Percentiles rank a stretch among this genome's conserved stretches.
phyloP scores from a whole-genome alignment of 2,888 invertebrate genomes.

The Athalia circularis region DNA sequence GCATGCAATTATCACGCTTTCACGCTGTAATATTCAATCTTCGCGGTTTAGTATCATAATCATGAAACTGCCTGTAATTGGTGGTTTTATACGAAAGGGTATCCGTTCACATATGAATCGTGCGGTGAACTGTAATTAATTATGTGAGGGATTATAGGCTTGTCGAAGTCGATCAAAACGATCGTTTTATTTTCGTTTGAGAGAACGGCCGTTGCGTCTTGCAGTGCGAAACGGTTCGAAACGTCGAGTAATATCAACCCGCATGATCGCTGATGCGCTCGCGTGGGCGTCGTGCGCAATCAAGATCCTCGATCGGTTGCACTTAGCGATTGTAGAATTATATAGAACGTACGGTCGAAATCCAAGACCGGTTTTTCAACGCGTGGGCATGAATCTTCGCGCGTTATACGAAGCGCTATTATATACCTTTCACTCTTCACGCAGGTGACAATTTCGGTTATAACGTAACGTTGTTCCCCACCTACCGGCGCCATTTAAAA shows the following conservation, averaged over 20 bases:
- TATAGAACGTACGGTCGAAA: not conserved
- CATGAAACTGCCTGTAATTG: no score
- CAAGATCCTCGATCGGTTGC: slow-evolving; percentile 18
- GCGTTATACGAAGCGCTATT: not conserved
- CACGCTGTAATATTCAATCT: no score
- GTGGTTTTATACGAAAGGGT: no score
- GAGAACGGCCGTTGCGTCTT: not conserved
- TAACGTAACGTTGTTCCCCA: not conserved
- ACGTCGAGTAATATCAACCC: not conserved
- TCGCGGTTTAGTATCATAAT: no score
- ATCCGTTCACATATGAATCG: no score
- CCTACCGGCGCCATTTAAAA: not conserved
- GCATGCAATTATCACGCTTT: no score
- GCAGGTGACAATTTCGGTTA: slow-evolving; percentile 31
- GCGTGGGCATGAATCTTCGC: slow-evolving; percentile 36
- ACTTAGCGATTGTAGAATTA: slow-evolving; percentile 28
- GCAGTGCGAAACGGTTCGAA: not conserved
- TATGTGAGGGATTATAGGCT: not conserved
- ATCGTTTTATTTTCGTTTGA: not conserved
- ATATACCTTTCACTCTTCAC: slow-evolving; percentile 37
- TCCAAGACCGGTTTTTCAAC: slow-evolving; percentile 30
- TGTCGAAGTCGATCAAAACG: not conserved
- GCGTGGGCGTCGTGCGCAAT: slow-evolving; percentile 28
- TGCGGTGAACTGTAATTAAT: not conserved
- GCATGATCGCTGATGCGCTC: not conserved